phyloP scores from a whole-genome alignment of 2,888 invertebrate species.

The Nesidiocoris tenuis region DNA sequence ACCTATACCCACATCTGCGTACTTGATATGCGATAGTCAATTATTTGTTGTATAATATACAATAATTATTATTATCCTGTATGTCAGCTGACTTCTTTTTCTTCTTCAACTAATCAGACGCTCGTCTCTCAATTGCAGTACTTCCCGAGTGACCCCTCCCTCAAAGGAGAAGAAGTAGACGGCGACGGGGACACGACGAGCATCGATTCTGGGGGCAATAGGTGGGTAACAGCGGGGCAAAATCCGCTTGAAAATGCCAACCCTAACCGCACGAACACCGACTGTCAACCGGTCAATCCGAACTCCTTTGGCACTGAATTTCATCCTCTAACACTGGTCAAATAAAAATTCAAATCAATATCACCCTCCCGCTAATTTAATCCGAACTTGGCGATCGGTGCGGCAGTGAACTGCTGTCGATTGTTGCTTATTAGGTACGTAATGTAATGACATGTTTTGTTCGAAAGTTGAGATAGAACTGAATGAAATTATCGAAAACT shows the following conservation, averaged over 20 bases:
- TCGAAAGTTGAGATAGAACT: no score
- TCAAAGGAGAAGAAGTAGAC: slow-evolving; percentile 30
- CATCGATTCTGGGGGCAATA: slow-evolving; percentile 24
- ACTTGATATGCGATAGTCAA: no score
- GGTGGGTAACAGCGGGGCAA: slow-evolving; percentile 11
- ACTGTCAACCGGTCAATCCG: not conserved
- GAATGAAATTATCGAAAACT: no score
- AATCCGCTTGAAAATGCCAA: not conserved
- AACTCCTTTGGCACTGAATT: not conserved
- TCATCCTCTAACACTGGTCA: not conserved
- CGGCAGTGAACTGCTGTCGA: not conserved
- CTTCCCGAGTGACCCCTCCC: slow-evolving; percentile 29
- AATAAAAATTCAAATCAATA: not conserved
- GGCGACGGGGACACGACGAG: slow-evolving; percentile 26
- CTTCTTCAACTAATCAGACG: no score
- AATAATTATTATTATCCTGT: no score
- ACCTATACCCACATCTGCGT: no score
- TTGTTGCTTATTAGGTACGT: not conserved
- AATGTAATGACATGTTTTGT: no score
- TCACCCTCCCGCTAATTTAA: not conserved
- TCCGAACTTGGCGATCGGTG: not conserved
- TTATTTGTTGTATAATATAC: no score
- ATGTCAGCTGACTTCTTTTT: no score
- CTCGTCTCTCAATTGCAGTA: slow-evolving; percentile 27
- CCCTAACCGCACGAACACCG: not conserved